These are phyloP conservation scores for Hyppa rectilinea DNA, from an alignment of 2,888 invertebrate species.

Conservation along the genomic window DNA sequence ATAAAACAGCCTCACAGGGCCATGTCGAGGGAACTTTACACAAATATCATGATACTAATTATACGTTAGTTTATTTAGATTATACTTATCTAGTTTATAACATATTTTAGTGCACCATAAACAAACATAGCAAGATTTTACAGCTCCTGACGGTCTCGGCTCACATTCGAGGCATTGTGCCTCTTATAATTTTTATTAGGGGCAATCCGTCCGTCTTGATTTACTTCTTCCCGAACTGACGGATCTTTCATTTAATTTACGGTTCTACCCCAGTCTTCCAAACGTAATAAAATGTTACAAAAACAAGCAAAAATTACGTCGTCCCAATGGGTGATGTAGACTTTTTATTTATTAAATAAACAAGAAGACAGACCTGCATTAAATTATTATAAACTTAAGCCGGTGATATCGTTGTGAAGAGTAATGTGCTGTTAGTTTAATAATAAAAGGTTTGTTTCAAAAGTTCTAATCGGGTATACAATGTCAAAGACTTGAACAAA, in stretches of 20 bases:
- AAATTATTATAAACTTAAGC: constrained; percentile 18
- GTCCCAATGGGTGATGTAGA: constrained; percentile 70
- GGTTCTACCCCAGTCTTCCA: constrained; percentile 87
- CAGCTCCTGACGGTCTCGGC: constrained; percentile 88
- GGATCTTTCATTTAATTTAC: constrained; percentile 90
- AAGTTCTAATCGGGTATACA: not conserved
- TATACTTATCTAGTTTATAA: constrained; percentile 90
- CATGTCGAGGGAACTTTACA: constrained; percentile 76
- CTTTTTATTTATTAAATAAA: constrained; percentile 64
- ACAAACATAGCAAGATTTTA: constrained; percentile 90
- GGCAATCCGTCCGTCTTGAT: constrained; percentile 90
- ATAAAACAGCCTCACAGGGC: constrained; percentile 72
- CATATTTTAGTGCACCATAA: constrained; percentile 90
- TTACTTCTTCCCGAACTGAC: constrained; percentile 91
- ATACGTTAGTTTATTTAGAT: constrained; percentile 89
- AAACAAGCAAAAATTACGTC: constrained; percentile 88
- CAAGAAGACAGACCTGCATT: constrained; percentile 16
- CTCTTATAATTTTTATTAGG: constrained; percentile 91
- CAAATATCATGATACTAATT: constrained; percentile 87
- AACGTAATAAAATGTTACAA: constrained; percentile 87
- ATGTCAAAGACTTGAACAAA: too few species aligned
- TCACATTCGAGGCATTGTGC: constrained; percentile 89
- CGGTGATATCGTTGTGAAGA: constrained; percentile 6
- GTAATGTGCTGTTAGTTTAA: not conserved
- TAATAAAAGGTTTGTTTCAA: not conserved